Conservation (phyloP, 2,797 vertebrate genomes). For the Megalops cyprinoides region DNA sequence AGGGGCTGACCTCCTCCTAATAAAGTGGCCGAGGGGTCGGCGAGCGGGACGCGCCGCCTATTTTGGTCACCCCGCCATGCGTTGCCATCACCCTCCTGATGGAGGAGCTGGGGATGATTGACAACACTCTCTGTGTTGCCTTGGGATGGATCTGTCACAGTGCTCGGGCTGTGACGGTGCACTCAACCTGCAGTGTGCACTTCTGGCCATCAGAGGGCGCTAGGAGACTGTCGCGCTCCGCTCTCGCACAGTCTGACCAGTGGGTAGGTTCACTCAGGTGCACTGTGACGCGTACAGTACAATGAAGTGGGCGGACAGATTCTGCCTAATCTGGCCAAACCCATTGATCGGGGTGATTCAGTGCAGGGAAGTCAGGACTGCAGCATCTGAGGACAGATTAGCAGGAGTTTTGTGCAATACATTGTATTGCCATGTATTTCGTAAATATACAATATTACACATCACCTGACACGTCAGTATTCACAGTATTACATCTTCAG, state of each 20-base stretch:
- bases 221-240: slow-evolving; percentile 4
- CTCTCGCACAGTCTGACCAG: not conserved
- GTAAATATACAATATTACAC: not conserved
- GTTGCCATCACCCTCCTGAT: not conserved
- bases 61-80: not conserved
- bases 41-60: not conserved
- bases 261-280: not conserved
- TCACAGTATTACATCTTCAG: not conserved
- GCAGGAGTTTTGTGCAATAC: not conserved
- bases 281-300: not conserved
- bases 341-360: not conserved
- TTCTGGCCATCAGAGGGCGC: slow-evolving; percentile 41
- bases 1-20: not conserved
- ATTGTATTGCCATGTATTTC: not conserved
- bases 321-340: not conserved
- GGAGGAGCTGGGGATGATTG: not conserved
- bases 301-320: slow-evolving; percentile 17
- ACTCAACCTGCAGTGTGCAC: slow-evolving; percentile 8
- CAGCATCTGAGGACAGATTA: not conserved
- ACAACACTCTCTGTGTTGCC: not conserved
- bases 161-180: not conserved
- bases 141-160: not conserved
- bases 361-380: not conserved
- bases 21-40: not conserved
- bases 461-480: not conserved